phyloP scores from a whole-genome alignment of 2,113 vertebrate species.

The Apteryx mantelli region DNA sequence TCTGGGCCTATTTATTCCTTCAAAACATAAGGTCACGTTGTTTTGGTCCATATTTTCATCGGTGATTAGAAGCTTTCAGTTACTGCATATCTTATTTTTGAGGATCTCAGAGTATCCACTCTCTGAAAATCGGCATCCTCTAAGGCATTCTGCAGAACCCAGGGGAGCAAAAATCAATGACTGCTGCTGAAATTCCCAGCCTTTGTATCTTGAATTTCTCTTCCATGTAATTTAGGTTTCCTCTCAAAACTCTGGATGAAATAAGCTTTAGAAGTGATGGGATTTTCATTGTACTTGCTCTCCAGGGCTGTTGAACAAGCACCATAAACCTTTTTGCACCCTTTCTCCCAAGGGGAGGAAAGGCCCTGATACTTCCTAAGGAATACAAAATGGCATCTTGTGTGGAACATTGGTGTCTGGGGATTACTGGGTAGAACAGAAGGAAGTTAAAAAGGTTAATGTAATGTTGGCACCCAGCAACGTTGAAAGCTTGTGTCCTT shows the following conservation, averaged over 20 bases:
- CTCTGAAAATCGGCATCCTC: rapidly evolving
- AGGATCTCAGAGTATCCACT: not conserved
- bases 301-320: not conserved
- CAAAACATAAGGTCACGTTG: not conserved
- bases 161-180: not conserved
- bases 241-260: not conserved
- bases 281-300: not conserved
- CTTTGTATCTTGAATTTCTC: not conserved
- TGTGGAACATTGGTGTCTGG: not conserved
- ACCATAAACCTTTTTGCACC: not conserved
- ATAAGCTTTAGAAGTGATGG: not conserved
- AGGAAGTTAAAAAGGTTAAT: not conserved
- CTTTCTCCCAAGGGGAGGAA: not conserved
- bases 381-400: not conserved
- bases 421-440: not conserved
- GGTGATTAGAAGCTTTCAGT: not conserved
- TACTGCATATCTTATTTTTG: not conserved
- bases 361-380: not conserved
- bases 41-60: not conserved
- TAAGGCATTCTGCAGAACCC: not conserved
- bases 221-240: not conserved
- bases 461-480: not conserved
- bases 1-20: not conserved
- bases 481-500: not conserved
- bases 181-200: not conserved